Conservation (phyloP, 1,140 invertebrate genomes). For the Drosophila yakuba region DNA sequence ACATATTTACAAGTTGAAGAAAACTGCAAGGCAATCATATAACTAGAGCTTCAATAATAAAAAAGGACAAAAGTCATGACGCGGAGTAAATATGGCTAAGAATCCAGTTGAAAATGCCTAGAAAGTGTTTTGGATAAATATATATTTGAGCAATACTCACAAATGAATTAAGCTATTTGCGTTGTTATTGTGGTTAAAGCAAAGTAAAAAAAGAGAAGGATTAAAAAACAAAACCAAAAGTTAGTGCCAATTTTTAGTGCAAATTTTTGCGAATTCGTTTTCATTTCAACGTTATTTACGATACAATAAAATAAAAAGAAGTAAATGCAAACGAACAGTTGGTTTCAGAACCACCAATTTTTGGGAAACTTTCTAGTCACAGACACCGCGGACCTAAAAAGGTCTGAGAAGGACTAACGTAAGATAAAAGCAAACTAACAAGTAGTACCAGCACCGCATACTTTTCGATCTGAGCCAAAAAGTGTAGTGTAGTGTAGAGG, state of each 20-base stretch:
- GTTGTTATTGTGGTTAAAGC: slow-evolving; percentile 67
- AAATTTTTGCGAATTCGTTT: slow-evolving; percentile 73
- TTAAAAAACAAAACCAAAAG: slow-evolving; percentile 56
- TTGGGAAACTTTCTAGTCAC: slow-evolving; percentile 66
- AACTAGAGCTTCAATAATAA: slow-evolving; percentile 83
- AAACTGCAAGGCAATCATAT: slow-evolving; percentile 84
- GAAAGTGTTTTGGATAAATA: slow-evolving; percentile 77
- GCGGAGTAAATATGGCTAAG: slow-evolving; percentile 46
- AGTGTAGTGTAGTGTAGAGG: slow-evolving; percentile 51
- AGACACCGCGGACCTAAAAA: slow-evolving; percentile 27
- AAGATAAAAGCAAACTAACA: slow-evolving; percentile 17
- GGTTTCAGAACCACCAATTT: slow-evolving; percentile 82
- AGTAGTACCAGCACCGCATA: slow-evolving; percentile 46
- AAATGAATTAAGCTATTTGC: slow-evolving; percentile 59
- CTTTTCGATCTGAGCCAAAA: slow-evolving; percentile 46
- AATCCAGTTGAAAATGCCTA: slow-evolving; percentile 54
- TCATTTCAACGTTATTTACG: slow-evolving; percentile 56
- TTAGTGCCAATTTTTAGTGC: slow-evolving; percentile 82
- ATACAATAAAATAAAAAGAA: slow-evolving; percentile 38
- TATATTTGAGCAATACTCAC: slow-evolving; percentile 61
- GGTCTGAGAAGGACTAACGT: slow-evolving; percentile 10
- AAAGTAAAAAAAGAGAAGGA: slow-evolving; percentile 17
- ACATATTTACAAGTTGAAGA: slow-evolving; percentile 61
- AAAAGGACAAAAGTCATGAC: slow-evolving; percentile 58
- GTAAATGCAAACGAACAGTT: slow-evolving; percentile 51